A percentile compares a stretch with the other conserved stretches of the same genome.
Evolutionary conservation across 2,113 vertebrate species (phyloP).

Genomic region (Psettodes erumei): DNA sequence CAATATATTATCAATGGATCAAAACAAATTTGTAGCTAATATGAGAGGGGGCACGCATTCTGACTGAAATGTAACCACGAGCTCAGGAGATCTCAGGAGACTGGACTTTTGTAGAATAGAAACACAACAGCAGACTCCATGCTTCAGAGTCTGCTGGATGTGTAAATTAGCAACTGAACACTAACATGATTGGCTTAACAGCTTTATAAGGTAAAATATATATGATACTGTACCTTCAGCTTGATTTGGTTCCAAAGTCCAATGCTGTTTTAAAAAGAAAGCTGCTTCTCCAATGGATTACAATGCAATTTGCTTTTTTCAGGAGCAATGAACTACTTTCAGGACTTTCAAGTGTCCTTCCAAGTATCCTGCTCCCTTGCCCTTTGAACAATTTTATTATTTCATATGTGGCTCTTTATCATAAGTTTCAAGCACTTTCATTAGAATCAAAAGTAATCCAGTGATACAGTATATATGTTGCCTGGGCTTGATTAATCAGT

Average conservation of each 20-base stretch:
- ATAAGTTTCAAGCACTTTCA: not conserved
- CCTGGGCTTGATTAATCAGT: too few relatives aligned
- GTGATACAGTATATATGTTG: too few relatives aligned
- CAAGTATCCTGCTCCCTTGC: not conserved
- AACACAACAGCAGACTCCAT: not conserved
- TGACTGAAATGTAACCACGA: not conserved
- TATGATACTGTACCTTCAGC: not conserved
- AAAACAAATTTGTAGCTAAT: constrained; percentile 9
- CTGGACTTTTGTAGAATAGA: not conserved
- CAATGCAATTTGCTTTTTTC: too few relatives aligned
- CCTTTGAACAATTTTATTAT: not conserved
- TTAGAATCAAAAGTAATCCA: not conserved
- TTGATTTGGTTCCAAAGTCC: not conserved
- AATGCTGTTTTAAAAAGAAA: not conserved
- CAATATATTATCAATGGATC: constrained; percentile 6
- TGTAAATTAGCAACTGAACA: too few relatives aligned
- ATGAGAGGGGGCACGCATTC: not conserved
- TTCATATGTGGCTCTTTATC: not conserved
- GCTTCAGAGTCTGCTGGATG: too few relatives aligned
- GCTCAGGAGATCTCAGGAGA: not conserved
- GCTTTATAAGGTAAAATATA: too few relatives aligned
- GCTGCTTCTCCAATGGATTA: too few relatives aligned
- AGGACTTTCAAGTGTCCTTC: too few relatives aligned
- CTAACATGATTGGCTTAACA: too few relatives aligned
- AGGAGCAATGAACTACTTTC: too few relatives aligned